phyloP scores from a whole-genome alignment of 2,113 vertebrate genomes.

The Blennius ocellaris region DNA sequence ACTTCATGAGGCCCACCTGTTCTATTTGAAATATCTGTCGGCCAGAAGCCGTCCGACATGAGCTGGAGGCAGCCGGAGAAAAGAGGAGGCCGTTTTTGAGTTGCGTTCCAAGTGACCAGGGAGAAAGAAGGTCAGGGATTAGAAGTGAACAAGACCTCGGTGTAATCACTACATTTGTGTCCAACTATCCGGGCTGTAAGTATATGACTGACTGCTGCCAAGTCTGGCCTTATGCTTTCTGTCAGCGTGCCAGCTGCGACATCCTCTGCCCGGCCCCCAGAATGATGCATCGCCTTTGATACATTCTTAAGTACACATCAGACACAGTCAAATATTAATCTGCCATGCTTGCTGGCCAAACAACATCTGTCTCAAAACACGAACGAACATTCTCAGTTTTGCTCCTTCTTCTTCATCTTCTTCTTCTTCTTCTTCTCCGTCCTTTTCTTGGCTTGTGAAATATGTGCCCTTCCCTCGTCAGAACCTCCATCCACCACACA shows the following conservation, averaged over 20 bases:
- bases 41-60: background rate
- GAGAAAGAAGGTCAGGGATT: slow-evolving; percentile 72
- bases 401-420: too few relatives aligned
- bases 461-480: slow-evolving; percentile 62
- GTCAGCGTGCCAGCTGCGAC: slow-evolving; percentile 62
- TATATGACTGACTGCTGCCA: slow-evolving; percentile 60
- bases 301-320: slow-evolving; percentile 81
- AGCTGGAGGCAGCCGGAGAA: background rate
- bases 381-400: slow-evolving; percentile 66
- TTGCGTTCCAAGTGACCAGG: slow-evolving; percentile 40
- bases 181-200: slow-evolving; percentile 54
- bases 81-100: slow-evolving; percentile 16
- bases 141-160: slow-evolving; percentile 60
- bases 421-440: too few relatives aligned
- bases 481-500: slow-evolving; percentile 61
- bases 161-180: slow-evolving; percentile 57
- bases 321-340: slow-evolving; percentile 79
- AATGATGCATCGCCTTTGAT: slow-evolving; percentile 77
- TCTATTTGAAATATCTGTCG: too few relatives aligned
- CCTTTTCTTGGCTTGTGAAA: slow-evolving; percentile 42
- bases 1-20: too few relatives aligned
- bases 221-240: slow-evolving; percentile 67
- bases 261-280: slow-evolving; percentile 60
- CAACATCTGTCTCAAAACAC: slow-evolving; percentile 77
- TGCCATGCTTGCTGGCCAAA: slow-evolving; percentile 67